Evolutionary conservation across 1,140 invertebrate genomes (phyloP).

Genomic region (Drosophila takahashii): DNA sequence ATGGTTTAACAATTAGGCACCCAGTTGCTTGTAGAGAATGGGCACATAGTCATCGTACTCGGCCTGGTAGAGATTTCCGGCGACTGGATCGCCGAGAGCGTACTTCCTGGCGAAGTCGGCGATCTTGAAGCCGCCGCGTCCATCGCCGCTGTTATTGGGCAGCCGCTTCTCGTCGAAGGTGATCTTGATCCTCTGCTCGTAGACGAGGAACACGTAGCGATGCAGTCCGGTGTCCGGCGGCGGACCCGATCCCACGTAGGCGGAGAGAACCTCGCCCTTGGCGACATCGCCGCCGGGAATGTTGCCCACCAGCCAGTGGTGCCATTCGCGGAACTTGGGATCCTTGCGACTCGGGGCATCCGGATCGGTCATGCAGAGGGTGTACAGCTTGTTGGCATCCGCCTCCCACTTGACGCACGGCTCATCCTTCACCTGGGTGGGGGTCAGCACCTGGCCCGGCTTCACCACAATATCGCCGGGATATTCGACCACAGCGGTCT

Average conservation of each 20-base stretch:
- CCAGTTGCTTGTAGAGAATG: slow-evolving; percentile 74
- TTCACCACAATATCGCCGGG: slow-evolving; percentile 85
- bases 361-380: slow-evolving; percentile 88
- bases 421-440: slow-evolving; percentile 89
- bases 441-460: slow-evolving; percentile 88
- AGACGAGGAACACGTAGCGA: slow-evolving; percentile 95
- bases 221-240: slow-evolving; percentile 93
- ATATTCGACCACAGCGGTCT: slow-evolving; percentile 43
- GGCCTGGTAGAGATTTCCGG: slow-evolving; percentile 96
- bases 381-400: slow-evolving; percentile 88
- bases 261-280: slow-evolving; percentile 91
- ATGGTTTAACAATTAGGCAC: slow-evolving; percentile 32
- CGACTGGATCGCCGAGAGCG: slow-evolving; percentile 92
- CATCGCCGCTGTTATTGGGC: slow-evolving; percentile 89
- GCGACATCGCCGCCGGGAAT: slow-evolving; percentile 92
- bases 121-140: slow-evolving; percentile 92
- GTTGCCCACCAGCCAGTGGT: slow-evolving; percentile 97
- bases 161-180: slow-evolving; percentile 73
- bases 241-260: slow-evolving; percentile 94
- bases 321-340: slow-evolving; percentile 94
- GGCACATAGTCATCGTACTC: slow-evolving; percentile 97
- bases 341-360: slow-evolving; percentile 90
- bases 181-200: slow-evolving; percentile 88
- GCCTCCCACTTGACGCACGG: slow-evolving; percentile 89
- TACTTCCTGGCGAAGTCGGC: slow-evolving; percentile 89